Percentiles rank a stretch among this genome's conserved stretches.
These are phyloP conservation scores for Eidolon helvum DNA, from an alignment of 2,113 vertebrate genomes.

Conservation along the genomic window DNA sequence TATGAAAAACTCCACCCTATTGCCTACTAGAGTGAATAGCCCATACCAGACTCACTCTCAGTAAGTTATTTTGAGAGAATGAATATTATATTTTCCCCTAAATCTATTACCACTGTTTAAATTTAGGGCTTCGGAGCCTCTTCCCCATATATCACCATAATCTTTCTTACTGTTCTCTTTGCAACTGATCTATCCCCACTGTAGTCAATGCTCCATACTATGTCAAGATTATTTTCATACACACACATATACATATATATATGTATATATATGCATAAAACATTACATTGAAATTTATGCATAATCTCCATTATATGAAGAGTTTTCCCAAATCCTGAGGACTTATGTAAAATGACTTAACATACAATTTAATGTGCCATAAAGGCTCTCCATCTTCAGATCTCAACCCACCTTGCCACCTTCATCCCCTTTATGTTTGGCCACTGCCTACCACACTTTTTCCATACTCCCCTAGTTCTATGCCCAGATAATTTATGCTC, in stretches of 20 bases:
- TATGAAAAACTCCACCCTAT: not conserved
- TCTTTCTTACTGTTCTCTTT: not conserved
- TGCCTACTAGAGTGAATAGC: not conserved
- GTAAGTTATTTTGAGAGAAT: not conserved
- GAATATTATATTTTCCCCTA: not conserved
- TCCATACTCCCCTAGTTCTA: not conserved
- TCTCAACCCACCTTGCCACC: too few species aligned
- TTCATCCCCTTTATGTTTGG: not conserved
- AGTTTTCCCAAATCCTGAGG: not conserved
- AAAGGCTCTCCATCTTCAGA: not conserved
- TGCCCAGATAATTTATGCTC: not conserved
- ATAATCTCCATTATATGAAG: not conserved
- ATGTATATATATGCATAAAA: not conserved
- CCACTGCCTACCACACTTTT: not conserved
- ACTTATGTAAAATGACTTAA: not conserved
- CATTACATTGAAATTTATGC: not conserved
- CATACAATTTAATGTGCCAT: not conserved
- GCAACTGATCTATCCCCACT: too few species aligned
- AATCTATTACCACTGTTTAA: not conserved
- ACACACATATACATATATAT: not conserved
- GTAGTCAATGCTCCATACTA: not conserved
- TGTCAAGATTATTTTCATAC: not conserved
- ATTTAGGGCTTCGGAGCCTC: not conserved
- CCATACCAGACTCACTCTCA: not conserved
- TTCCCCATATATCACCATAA: not conserved